Base-by-base conservation (phyloP, 2,113 vertebrate species). In the Ammodytes dubius region DNA sequence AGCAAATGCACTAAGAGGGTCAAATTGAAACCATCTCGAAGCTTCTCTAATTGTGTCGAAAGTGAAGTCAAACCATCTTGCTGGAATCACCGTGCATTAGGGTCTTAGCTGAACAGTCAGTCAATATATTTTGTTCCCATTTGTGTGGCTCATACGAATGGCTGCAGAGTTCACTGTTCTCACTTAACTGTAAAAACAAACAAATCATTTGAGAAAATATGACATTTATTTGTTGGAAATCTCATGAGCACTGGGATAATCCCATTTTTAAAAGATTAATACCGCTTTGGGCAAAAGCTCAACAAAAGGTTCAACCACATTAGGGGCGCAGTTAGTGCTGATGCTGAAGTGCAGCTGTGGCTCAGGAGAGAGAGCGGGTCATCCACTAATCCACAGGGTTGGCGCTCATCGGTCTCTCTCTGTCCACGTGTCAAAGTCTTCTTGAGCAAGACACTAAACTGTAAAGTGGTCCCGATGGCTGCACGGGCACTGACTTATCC, bases 1-100 rank as follows among this genome's bases (percentile, higher is more conserved):
- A 49, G 37, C 49, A n/a, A n/a, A 80, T 50, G 11, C 64, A 61
- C 53, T 60, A 54, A 56, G 52, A 43, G 45, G 73, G 58, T 46
- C 17, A 2, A 54, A 47, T 13, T 65, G 50, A 66, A 56, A 7
- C 37, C 56, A 27, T 39, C 50, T 8, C 3, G 7, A 3, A 56
- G 15, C 9, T 52, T 0, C 5, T 6, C 17, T 42, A 1, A 8
- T 8, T 65, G 46, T 46, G 42, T 60, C 60, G 39, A 5, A n/a
- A 39, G 61, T 65, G 2, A 27, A 35, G 47, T 3, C 6, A 61
- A 17, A 5, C 7, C 45, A 63, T 7, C 59, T 43, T 27, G 6
- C 59, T 35, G 47, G n/a, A 45, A 35, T 47, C 42, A 9, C 2
- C 60, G 37, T 1, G 39, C 37, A 8, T 39, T 11, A 64, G 27